Conservation (phyloP, 2,888 invertebrate genomes). For the Plebejus anna region DNA sequence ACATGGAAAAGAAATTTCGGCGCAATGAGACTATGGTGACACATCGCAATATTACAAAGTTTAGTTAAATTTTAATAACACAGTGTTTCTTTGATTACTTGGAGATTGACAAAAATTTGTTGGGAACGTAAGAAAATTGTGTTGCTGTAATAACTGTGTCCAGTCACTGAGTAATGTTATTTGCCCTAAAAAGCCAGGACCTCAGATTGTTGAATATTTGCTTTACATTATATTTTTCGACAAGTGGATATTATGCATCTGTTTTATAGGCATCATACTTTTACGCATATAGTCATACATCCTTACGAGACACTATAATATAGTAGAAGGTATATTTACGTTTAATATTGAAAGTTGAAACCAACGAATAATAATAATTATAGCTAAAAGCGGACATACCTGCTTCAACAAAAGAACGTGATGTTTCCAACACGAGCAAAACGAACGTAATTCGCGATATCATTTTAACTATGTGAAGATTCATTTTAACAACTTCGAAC, state of each 20-base stretch:
- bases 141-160: not conserved
- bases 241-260: not conserved
- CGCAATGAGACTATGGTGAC: too few species aligned
- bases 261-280: not conserved
- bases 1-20: too few species aligned
- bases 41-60: too few species aligned
- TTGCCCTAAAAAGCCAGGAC: not conserved
- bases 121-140: not conserved
- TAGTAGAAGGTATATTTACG: not conserved
- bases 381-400: slow-evolving; percentile 23
- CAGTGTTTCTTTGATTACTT: not conserved
- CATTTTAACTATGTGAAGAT: slow-evolving; percentile 45
- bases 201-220: not conserved
- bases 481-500: slow-evolving; percentile 46
- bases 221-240: not conserved
- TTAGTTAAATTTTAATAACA: not conserved
- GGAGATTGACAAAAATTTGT: not conserved
- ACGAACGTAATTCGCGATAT: slow-evolving; percentile 32
- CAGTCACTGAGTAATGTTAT: not conserved
- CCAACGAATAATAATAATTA: slow-evolving; percentile 13
- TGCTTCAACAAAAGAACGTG: slow-evolving; percentile 29
- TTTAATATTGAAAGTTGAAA: not conserved
- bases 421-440: slow-evolving; percentile 26
- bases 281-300: slow-evolving; percentile 11
- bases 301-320: not conserved